These are phyloP conservation scores for Eulemur rufifrons DNA, from an alignment of 2,113 vertebrate species.

Conservation along the genomic window DNA sequence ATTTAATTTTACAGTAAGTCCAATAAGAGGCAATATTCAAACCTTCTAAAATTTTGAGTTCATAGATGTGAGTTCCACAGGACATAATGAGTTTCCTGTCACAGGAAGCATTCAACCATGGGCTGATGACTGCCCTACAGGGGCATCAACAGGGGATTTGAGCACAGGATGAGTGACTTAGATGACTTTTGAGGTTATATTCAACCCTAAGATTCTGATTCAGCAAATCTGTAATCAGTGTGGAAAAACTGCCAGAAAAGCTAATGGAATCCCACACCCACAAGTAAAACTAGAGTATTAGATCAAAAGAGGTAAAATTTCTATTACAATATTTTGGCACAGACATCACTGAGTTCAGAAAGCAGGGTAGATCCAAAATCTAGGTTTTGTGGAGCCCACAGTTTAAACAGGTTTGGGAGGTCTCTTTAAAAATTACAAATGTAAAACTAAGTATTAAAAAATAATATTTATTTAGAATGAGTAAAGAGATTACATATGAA, in stretches of 20 bases:
- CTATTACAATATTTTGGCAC: neutral
- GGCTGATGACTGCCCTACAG: neutral
- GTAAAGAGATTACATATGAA: neutral
- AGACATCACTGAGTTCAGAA: neutral
- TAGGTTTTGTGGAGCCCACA: neutral
- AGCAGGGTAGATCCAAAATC: neutral
- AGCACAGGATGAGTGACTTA: neutral
- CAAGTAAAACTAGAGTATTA: neutral
- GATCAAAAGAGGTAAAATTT: neutral
- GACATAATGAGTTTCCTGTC: conserved; percentile 30
- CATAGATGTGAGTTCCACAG: neutral
- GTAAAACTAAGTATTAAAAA: neutral
- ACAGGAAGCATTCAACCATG: neutral
- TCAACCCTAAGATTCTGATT: conserved; percentile 29
- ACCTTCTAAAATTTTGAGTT: conserved; percentile 5
- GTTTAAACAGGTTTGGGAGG: neutral
- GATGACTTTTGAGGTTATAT: neutral
- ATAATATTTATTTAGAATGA: neutral
- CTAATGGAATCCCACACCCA: neutral
- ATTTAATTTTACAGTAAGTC: neutral
- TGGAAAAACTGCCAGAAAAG: neutral
- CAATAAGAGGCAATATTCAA: neutral
- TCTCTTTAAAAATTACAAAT: neutral
- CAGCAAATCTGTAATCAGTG: neutral
- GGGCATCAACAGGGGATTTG: neutral